These are phyloP conservation scores for Latheticus oryzae DNA, from an alignment of 2,888 invertebrate species.

Conservation along the genomic window DNA sequence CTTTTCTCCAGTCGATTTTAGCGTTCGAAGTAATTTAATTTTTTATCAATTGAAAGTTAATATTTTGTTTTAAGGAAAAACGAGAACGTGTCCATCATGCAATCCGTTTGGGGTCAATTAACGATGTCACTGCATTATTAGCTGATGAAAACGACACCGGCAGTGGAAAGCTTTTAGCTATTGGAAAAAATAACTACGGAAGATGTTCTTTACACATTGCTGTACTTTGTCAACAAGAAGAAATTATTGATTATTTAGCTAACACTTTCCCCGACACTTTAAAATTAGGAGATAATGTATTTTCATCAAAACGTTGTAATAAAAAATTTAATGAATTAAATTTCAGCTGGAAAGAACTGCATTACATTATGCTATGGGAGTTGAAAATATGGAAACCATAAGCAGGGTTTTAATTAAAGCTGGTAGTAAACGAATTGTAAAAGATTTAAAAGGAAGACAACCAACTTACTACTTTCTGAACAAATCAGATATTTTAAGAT, in stretches of 20 bases:
- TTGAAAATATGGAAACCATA: slow-evolving; percentile 84
- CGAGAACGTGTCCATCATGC: slow-evolving; percentile 82
- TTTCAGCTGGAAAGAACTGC: slow-evolving; percentile 87
- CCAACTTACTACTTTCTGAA: slow-evolving; percentile 94
- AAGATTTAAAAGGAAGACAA: slow-evolving; percentile 89
- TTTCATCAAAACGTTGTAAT: too few relatives aligned
- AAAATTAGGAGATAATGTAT: slow-evolving; percentile 86
- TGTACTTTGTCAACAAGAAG: slow-evolving; percentile 84
- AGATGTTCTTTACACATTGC: slow-evolving; percentile 88
- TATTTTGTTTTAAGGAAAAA: slow-evolving; percentile 70
- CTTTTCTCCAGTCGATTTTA: slow-evolving; percentile 78
- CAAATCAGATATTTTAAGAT: slow-evolving; percentile 85
- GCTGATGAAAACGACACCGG: slow-evolving; percentile 68
- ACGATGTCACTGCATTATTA: slow-evolving; percentile 70
- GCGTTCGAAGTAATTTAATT: slow-evolving; percentile 75
- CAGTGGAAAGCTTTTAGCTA: slow-evolving; percentile 69
- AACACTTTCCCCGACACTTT: slow-evolving; percentile 79
- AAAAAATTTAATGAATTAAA: slow-evolving; percentile 60
- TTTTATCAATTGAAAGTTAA: neutral
- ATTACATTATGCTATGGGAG: slow-evolving; percentile 91
- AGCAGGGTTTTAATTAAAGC: slow-evolving; percentile 84
- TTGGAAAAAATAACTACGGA: slow-evolving; percentile 77
- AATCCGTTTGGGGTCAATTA: slow-evolving; percentile 74
- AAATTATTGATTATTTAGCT: slow-evolving; percentile 82
- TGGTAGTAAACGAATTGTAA: slow-evolving; percentile 84